Percentiles rank a stretch among this genome's conserved stretches.
These are phyloP conservation scores for Diorhabda elongata DNA, from an alignment of 1,140 invertebrate species.

Conservation along the genomic window DNA sequence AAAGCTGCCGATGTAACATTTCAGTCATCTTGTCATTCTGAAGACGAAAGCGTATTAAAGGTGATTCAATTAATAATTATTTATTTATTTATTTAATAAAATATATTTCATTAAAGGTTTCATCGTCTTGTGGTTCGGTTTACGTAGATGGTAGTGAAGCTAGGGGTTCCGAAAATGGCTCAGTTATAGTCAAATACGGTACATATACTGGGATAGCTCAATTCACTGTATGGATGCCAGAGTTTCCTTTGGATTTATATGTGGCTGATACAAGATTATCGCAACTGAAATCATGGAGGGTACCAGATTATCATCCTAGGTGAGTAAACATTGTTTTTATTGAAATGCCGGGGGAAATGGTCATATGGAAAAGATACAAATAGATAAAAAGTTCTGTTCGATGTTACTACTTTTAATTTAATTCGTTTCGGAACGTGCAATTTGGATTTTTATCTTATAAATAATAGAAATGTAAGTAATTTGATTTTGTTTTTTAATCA, in stretches of 20 bases:
- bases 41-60: constrained; percentile 94
- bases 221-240: constrained; percentile 96
- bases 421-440: too few relatives aligned
- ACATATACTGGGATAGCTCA: constrained; percentile 81
- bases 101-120: constrained; percentile 62
- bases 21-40: constrained; percentile 91
- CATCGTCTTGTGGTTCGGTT: constrained; percentile 91
- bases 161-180: constrained; percentile 89
- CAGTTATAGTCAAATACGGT: constrained; percentile 89
- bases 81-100: background rate
- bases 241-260: constrained; percentile 85
- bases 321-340: constrained; percentile 29
- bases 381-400: too few relatives aligned
- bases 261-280: constrained; percentile 85
- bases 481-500: too few relatives aligned
- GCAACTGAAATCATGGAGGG: constrained; percentile 85
- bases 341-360: too few relatives aligned
- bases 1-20: constrained; percentile 92
- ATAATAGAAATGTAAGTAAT: too few relatives aligned
- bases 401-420: too few relatives aligned
- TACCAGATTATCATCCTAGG: constrained; percentile 68
- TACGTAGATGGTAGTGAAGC: constrained; percentile 96
- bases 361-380: too few relatives aligned
- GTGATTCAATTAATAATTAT: constrained; percentile 51
- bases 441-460: too few relatives aligned